Base-by-base conservation (phyloP, 30 jellyfish, hydroid and myxozoan genomes). In the Chrysaora quinquecirrha region DNA sequence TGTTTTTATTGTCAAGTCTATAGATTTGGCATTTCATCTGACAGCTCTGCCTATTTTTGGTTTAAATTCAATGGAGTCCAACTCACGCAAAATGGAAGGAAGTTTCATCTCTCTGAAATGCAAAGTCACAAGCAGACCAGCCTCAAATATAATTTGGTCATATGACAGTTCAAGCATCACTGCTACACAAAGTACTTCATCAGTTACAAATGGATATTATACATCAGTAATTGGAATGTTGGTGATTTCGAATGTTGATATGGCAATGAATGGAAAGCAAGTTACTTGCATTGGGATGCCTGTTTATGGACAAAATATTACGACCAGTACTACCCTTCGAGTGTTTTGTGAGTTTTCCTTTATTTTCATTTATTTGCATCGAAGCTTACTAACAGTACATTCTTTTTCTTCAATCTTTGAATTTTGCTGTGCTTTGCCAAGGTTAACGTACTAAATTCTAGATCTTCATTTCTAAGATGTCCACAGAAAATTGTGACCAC, bases 91-190 rank as follows among this genome's bases (percentile, higher is more conserved):
- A 33, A 35, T 32, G 9, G 64, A 69, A 24, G 81, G 81, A 19
- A 31, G 1, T 0, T 0, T 6, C 34, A n/a, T 12, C 9, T 20
- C 60, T 2, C 19, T 69, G 33, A 31, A 23, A 3, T 69, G 81
- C 20, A 35, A 38, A 64, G 81, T 69, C n/a, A 31, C 63, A 24
- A 69, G 81, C 34, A 20, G 81, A 35, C 68, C 68, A 20, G 68
- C 68, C 12, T 52, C 68, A 25, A 3, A 12, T 4, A 20, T 52
- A 2, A 52, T 25, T 2, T 52, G 68, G 68, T 52, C 68, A 10
- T 52, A 52, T 20, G 68, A 20, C 68, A 52, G 25, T 52, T 2
- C 27, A 12, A 52, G 9, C 12, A 20, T 52, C 43, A 64, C 52
- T 69, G 81, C 63, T 38, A 69, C 32, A 18, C 64, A 32, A 31